Evolutionary conservation across 2,888 invertebrate species (phyloP), one percentile per base, ranked within the genome.

Genomic region (Spilosoma lubricipeda): DNA sequence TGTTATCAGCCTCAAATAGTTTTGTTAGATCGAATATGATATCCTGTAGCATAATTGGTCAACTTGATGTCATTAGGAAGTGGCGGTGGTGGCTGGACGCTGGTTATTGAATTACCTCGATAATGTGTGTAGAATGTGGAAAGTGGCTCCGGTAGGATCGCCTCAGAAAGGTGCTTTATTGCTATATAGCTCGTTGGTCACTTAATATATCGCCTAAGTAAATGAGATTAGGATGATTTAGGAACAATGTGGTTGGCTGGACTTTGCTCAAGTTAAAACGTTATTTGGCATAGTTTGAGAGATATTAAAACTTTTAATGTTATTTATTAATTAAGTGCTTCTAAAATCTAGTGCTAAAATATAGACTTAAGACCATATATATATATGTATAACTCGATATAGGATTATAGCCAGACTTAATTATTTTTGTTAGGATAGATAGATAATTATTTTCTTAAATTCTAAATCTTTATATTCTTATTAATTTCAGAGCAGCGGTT

Each of bases 31-130:
- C 36, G n/a, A 73, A 73, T 71, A 52, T 65, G 71, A 67, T 67
- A 68, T 20, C 69, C 48, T 59, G 67, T 73, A 56, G 73, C 64
- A 42, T 64, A 70, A 75, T 75, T 75, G 75, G 63, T 77, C 72
- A 80, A 82, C 73, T 80, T 88, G 80, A 88, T 83, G 77, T 80
- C 75, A 84, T 88, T 88, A 88, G 68, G 76, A 77, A 78, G 82
- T 74, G 76, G 77, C 76, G 72, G 27, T 80, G 67, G 72, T 74
- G 80, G 67, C 42, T 70, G 72, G 74, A 65, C 85, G 79, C 75
- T 81, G 68, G 75, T 85, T 77, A 88, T 86, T 84, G 79, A 80
- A 80, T 88, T 88, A 88, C 71, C 70, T 75, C 79, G 78, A 85
- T 86, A 82, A 87, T 80, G 81, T 81, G 80, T 73, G 79, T 76